Base-by-base conservation (phyloP, 2,888 invertebrate genomes). In the Celastrina argiolus region DNA sequence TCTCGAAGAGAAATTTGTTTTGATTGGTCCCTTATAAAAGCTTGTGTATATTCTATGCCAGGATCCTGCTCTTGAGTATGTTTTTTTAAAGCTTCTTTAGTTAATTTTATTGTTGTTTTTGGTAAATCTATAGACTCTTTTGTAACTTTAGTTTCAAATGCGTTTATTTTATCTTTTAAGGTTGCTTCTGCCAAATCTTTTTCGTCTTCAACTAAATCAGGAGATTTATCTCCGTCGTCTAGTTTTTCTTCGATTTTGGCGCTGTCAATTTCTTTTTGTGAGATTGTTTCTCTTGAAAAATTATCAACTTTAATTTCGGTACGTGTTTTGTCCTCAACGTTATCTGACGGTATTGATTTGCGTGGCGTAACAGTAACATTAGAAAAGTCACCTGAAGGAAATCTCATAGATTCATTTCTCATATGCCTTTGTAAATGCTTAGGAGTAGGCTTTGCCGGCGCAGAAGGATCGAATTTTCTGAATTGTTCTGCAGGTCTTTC, bases 171-270 rank as follows among this genome's bases (percentile, higher is more conserved):
- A 69, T 86, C 82, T 77, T 77, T 87, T 56, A 89, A 74, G 2
- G 89, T 81, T 63, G 86, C 82, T 78, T 92, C 92, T n/a, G 93
- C 92, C 58, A 88, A 78, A 72, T 92, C 92, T 76, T 79, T 87
- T 72, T 86, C 88, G 58, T 84, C 86, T n/a, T 77, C 75, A 0
- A 89, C 79, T 67, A 91, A 78, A 73, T 90, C 91, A 61, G 88
- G 92, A 68, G 82, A 85, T 72, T 79, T 87, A 75, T 88, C 88
- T 65, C 89, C 88, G 71, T 88, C 89, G 6, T 90, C 89, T 65
- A 87, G 74, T 77, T 93, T 93, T 76, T 92, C 91, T 81, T 92
- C 91, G n/a, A 93, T 91, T 81, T 92, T 92, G 34, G 90, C 87
- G 58, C 78, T 88, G 14, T 84, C 85, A 34, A 86, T 87, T 79